A percentile compares a stretch with the other conserved stretches of the same genome.
Evolutionary conservation across 1,140 invertebrate species (phyloP).

Genomic region (Tetramorium simillimum): DNA sequence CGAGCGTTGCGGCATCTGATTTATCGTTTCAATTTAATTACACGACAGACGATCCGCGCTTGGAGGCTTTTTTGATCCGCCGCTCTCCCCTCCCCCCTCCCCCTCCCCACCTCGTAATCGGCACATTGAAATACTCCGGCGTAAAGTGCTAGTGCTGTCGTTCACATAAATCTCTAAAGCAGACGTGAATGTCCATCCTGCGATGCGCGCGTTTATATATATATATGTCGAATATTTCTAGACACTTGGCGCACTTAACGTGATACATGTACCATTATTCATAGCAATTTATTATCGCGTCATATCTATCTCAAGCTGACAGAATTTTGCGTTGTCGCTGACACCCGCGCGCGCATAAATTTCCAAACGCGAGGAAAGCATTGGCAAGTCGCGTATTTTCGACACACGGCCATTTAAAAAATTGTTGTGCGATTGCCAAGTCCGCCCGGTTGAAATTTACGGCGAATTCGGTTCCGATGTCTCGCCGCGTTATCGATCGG

Average conservation of each 20-base stretch:
- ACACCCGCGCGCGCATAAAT: conserved; percentile 15
- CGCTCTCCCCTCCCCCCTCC: no score
- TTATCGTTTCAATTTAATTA: conserved; percentile 56
- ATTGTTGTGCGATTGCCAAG: conserved; percentile 45
- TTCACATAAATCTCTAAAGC: neutral
- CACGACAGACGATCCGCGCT: conserved; percentile 29
- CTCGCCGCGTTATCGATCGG: conserved; percentile 63
- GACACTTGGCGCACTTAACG: neutral
- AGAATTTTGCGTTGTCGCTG: conserved; percentile 20
- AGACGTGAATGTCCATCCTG: neutral
- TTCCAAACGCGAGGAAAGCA: conserved; percentile 15
- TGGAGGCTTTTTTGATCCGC: neutral
- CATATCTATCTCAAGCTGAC: neutral
- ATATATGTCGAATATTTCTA: neutral
- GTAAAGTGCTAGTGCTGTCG: neutral
- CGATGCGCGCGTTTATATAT: neutral
- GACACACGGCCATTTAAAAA: conserved; percentile 45
- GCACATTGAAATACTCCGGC: neutral
- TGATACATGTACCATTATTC: conserved; percentile 23
- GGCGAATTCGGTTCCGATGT: conserved; percentile 43
- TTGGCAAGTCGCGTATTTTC: conserved; percentile 51
- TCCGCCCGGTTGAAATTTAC: conserved; percentile 40
- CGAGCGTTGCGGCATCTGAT: conserved; percentile 10
- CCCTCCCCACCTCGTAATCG: neutral
- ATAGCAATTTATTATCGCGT: conserved; percentile 29